Conservation (phyloP, 2,888 invertebrate species). For the Lydus trimaculatus region DNA sequence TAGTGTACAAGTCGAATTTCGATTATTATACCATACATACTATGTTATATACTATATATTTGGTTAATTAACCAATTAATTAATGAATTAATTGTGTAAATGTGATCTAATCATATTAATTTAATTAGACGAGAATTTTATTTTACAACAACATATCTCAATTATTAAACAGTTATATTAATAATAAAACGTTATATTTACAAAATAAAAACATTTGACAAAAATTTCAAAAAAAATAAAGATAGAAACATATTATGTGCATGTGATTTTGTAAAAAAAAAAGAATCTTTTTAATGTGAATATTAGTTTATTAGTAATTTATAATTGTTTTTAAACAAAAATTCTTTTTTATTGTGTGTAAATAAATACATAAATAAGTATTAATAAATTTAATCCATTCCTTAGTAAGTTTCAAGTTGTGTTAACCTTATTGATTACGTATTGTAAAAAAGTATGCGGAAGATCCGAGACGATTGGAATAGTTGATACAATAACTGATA, state of each 20-base stretch:
- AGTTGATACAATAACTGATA: too few species aligned
- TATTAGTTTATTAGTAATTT: constrained; percentile 52
- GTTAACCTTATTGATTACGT: too few species aligned
- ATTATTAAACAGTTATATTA: constrained; percentile 33
- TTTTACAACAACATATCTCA: constrained; percentile 36
- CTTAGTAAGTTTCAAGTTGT: too few species aligned
- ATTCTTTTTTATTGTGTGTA: constrained; percentile 56
- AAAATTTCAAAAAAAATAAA: constrained; percentile 14
- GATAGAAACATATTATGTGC: constrained; percentile 42
- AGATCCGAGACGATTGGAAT: too few species aligned
- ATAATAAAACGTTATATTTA: too few species aligned
- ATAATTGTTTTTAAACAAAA: constrained; percentile 47
- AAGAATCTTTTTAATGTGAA: constrained; percentile 51
- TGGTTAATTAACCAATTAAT: constrained; percentile 12
- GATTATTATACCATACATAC: constrained; percentile 20
- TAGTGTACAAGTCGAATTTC: constrained; percentile 30
- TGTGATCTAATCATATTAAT: constrained; percentile 33
- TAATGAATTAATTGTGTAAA: constrained; percentile 32
- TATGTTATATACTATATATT: neutral
- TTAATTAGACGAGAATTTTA: constrained; percentile 19
- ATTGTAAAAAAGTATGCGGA: too few species aligned
- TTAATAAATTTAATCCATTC: neutral
- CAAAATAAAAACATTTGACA: neutral
- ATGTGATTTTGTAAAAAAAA: constrained; percentile 55
- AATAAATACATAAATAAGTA: constrained; percentile 45